Conservation (phyloP, 2,888 invertebrate species). For the Zygogramma bicolorata region DNA sequence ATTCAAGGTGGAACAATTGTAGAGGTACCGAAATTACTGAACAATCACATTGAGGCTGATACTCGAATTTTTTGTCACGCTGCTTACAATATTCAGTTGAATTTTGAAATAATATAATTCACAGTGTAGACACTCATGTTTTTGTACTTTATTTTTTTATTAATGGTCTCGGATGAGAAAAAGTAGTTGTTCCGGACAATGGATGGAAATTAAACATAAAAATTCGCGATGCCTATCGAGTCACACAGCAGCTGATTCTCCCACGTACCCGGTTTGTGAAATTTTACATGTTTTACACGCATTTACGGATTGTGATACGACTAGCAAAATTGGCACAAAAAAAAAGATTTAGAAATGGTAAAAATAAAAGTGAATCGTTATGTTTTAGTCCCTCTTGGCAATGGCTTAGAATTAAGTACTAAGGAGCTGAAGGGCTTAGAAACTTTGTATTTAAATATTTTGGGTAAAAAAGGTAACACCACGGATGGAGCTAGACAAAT, state of each 20-base stretch:
- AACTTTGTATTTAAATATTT: background rate
- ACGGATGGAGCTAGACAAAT: background rate
- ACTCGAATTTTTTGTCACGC: slow-evolving; percentile 10
- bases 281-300: background rate
- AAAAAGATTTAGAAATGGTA: background rate
- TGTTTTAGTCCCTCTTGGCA: background rate
- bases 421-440: background rate
- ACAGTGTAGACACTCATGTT: background rate
- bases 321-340: background rate
- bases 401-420: background rate
- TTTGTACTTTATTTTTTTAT: background rate
- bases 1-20: background rate
- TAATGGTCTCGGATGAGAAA: background rate
- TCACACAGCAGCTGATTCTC: background rate
- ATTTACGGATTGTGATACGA: background rate
- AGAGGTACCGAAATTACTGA: background rate
- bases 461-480: background rate
- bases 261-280: background rate
- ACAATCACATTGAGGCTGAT: background rate
- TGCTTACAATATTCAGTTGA: slow-evolving; percentile 18
- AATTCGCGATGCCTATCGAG: background rate
- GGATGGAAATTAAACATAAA: background rate
- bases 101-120: background rate
- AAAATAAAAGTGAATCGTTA: background rate
- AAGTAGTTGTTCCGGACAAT: background rate